Conservation (phyloP, 2,888 invertebrate genomes). For the Eremobia ochroleuca region DNA sequence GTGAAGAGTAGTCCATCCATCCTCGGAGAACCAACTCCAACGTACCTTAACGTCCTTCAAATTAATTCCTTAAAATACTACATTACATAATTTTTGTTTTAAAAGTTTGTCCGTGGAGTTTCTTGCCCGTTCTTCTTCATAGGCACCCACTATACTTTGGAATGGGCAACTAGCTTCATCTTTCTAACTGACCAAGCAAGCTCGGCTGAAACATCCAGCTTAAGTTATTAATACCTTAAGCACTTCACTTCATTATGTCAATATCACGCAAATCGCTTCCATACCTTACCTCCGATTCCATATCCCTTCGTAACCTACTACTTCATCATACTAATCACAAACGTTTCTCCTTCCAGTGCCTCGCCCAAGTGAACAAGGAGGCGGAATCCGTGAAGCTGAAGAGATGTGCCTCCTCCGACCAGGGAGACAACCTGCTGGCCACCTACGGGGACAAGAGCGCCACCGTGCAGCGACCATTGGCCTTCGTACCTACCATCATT, state of each 20-base stretch:
- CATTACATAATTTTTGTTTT: too few species aligned
- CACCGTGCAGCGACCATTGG: constrained; percentile 89
- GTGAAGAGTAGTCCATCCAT: not conserved
- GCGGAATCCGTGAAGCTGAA: constrained; percentile 76
- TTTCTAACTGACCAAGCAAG: too few species aligned
- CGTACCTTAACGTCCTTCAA: too few species aligned
- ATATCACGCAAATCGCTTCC: too few species aligned
- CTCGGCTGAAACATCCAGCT: too few species aligned
- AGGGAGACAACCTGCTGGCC: constrained; percentile 85
- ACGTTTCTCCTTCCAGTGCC: too few species aligned
- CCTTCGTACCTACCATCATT: constrained; percentile 93
- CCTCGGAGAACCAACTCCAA: not conserved
- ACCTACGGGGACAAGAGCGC: constrained; percentile 91
- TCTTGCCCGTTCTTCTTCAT: not conserved
- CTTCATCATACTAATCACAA: too few species aligned
- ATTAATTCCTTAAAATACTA: too few species aligned
- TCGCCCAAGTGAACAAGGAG: constrained; percentile 74
- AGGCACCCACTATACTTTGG: not conserved
- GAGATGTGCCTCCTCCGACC: constrained; percentile 78
- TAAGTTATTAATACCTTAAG: too few species aligned
- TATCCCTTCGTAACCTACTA: too few species aligned
- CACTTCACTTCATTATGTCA: too few species aligned
- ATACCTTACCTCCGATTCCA: too few species aligned
- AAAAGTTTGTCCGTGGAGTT: not conserved
- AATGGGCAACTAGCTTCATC: not conserved